Percentiles rank a stretch among this genome's conserved stretches.
Conservation (phyloP, 2,113 vertebrate genomes). For the Pundamilia nyererei region DNA sequence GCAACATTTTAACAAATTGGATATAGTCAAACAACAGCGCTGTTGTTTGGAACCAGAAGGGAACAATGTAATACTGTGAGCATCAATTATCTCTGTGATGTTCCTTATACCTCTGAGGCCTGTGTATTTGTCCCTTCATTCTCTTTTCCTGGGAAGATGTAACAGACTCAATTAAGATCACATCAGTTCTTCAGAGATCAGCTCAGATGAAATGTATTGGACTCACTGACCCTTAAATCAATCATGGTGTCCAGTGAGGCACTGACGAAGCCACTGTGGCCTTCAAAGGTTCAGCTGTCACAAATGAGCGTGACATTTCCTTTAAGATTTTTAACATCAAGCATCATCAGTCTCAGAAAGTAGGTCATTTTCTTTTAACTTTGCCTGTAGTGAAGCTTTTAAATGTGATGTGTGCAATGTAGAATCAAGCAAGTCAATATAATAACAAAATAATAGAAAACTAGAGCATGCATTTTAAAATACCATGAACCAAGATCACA, state of each 20-base stretch:
- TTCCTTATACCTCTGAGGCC: not conserved
- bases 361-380: not conserved
- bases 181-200: constrained; percentile 42
- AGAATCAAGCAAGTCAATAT: not conserved
- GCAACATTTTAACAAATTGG: not conserved
- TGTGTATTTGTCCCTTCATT: not conserved
- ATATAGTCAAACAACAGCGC: not conserved
- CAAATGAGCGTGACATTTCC: not conserved
- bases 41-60: not conserved
- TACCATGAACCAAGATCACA: not conserved
- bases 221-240: constrained; percentile 55
- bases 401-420: not conserved
- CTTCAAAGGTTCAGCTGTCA: constrained; percentile 7
- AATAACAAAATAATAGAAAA: not conserved
- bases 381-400: not conserved
- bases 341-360: not conserved
- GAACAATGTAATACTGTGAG: not conserved
- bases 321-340: not conserved
- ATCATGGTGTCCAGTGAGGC: constrained; percentile 35
- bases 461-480: not conserved
- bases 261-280: not conserved
- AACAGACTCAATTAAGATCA: constrained; percentile 66
- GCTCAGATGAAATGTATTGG: constrained; percentile 39
- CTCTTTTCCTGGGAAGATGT: constrained; percentile 1
- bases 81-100: not conserved